These are phyloP conservation scores for Apogon talboti DNA, from an alignment of 2,797 vertebrate species.

Conservation along the genomic window DNA sequence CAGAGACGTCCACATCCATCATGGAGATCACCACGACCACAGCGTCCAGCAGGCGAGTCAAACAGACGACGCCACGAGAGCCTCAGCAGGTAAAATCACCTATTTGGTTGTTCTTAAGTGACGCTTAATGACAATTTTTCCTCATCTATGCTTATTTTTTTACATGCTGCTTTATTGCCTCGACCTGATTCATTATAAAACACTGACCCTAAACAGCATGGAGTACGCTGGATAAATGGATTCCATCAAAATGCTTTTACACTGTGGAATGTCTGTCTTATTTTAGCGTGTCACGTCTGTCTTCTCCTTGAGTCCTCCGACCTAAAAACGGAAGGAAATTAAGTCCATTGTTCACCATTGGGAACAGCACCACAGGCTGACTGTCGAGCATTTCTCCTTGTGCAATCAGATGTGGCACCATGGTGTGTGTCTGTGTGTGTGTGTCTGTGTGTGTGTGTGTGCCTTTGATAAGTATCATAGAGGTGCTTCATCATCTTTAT, in stretches of 20 bases:
- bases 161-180: conserved; percentile 23
- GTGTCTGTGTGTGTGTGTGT: conserved; percentile 17
- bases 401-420: conserved; percentile 51
- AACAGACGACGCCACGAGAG: conserved; percentile 91
- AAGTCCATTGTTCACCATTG: conserved; percentile 44
- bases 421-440: not conserved
- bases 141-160: not conserved
- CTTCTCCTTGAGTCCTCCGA: conserved; percentile 39
- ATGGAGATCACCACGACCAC: conserved; percentile 94
- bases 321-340: conserved; percentile 51
- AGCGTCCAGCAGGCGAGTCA: conserved; percentile 91
- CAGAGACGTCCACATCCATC: conserved; percentile 95
- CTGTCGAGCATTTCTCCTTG: conserved; percentile 36
- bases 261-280: conserved; percentile 9
- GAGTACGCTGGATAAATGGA: conserved; percentile 21
- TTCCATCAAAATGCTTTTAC: conserved; percentile 14
- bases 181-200: conserved; percentile 27
- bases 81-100: conserved; percentile 89
- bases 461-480: conserved; percentile 56
- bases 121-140: not conserved
- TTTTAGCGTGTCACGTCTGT: conserved; percentile 29
- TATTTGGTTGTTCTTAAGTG: conserved; percentile 1
- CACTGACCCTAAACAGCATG: conserved; percentile 17
- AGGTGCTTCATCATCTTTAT: conserved; percentile 70
- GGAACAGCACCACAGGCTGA: conserved; percentile 33